Percentiles rank a stretch among this genome's conserved stretches.
phyloP scores from a whole-genome alignment of 2,113 vertebrate genomes.

The Gasterosteus nipponicus region DNA sequence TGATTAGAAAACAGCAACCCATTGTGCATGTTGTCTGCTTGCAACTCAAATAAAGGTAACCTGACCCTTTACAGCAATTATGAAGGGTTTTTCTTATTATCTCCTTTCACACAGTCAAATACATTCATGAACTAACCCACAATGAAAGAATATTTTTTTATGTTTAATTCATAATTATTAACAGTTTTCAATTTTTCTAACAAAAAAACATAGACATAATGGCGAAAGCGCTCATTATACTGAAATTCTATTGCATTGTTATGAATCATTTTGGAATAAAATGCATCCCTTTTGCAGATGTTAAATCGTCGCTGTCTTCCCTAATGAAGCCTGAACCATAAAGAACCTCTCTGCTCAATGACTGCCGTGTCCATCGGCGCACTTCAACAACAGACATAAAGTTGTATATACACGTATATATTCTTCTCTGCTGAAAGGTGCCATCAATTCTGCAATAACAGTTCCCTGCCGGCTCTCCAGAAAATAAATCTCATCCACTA shows the following conservation, averaged over 20 bases:
- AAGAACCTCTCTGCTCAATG: neutral
- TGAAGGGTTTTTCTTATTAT: no score
- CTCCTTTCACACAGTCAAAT: no score
- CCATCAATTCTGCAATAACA: conserved; percentile 36
- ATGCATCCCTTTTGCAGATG: neutral
- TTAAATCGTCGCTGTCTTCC: neutral
- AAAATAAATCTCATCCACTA: conserved; percentile 65
- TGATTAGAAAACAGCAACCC: no score
- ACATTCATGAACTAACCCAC: no score
- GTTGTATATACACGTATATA: neutral
- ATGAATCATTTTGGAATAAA: neutral
- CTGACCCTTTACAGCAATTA: no score
- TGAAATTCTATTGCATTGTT: neutral
- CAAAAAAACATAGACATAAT: no score
- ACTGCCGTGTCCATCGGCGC: neutral
- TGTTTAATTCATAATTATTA: no score
- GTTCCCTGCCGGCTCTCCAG: neutral
- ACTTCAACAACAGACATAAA: neutral
- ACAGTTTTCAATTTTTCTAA: no score
- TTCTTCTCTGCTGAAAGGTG: conserved; percentile 12
- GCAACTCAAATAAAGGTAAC: no score
- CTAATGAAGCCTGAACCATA: conserved; percentile 8
- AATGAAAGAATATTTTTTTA: no score
- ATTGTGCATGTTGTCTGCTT: no score
- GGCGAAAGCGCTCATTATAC: no score